Evolutionary conservation across 2,797 vertebrate species (phyloP).

Genomic region (Eospalax fontanierii): DNA sequence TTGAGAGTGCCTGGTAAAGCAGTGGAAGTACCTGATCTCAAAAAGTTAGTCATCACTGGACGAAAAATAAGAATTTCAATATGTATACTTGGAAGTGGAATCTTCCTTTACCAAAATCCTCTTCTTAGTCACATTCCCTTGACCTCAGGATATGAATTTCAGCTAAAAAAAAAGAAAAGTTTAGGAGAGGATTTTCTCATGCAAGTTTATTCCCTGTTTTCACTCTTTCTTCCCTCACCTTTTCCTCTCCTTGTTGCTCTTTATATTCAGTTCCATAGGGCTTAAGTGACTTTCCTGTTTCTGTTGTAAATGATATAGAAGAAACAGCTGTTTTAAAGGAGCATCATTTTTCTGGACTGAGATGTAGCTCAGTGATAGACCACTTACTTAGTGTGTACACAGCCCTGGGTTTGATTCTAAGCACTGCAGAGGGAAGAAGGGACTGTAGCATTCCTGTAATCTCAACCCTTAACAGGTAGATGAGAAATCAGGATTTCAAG

Average conservation of each 20-base stretch:
- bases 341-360: background rate
- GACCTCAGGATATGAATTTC: background rate
- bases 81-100: background rate
- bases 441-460: too few relatives aligned
- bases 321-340: background rate
- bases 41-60: background rate
- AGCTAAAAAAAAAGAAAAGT: background rate
- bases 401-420: background rate
- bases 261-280: background rate
- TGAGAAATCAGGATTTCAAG: too few relatives aligned
- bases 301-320: conserved; percentile 2
- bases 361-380: background rate
- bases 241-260: background rate
- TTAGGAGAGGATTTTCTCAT: background rate
- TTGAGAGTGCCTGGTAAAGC: background rate
- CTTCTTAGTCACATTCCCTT: background rate
- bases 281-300: background rate
- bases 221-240: background rate
- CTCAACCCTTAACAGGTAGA: too few relatives aligned
- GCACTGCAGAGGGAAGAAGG: background rate
- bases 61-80: background rate
- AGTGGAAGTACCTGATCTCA: background rate
- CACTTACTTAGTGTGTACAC: background rate
- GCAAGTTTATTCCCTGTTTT: background rate
- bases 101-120: background rate